A percentile compares a stretch with the other conserved stretches of the same genome.
Evolutionary conservation across 2,113 vertebrate genomes (phyloP).

Genomic region (Cettia cetti): DNA sequence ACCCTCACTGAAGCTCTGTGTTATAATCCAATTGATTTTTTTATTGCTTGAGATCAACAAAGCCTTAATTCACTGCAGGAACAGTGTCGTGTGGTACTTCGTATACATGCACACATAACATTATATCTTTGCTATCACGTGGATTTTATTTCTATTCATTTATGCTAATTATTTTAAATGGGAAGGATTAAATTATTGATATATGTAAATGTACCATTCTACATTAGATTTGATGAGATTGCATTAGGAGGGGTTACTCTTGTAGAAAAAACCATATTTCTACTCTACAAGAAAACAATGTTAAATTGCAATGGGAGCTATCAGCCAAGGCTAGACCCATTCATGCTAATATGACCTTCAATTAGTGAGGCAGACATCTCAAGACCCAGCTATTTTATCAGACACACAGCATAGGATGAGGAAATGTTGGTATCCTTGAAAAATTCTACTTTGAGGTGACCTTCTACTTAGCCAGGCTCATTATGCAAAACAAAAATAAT

Average conservation of each 20-base stretch:
- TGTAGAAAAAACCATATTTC: not conserved
- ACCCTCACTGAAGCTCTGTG: not conserved
- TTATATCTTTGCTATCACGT: not conserved
- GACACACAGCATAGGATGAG: not conserved
- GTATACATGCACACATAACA: not conserved
- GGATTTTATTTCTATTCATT: not conserved
- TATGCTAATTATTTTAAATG: not conserved
- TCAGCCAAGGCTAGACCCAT: constrained; percentile 33
- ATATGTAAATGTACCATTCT: not conserved
- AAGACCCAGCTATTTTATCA: constrained; percentile 19
- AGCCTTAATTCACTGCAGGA: not conserved
- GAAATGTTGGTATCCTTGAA: constrained; percentile 30
- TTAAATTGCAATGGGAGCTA: constrained; percentile 3
- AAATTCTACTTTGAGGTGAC: constrained; percentile 44
- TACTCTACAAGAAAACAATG: not conserved
- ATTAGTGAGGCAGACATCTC: constrained; percentile 36
- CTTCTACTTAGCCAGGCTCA: constrained; percentile 41
- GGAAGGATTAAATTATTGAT: not conserved
- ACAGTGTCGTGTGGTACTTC: not conserved
- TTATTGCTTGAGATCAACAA: not conserved
- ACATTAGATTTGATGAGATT: not conserved
- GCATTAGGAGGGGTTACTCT: not conserved
- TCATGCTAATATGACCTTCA: constrained; percentile 67
- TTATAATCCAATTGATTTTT: constrained; percentile 8
- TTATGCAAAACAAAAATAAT: constrained; percentile 52